Evolutionary conservation across 2,797 vertebrate species (phyloP).

Genomic region (Muraenolepis orangiensis): DNA sequence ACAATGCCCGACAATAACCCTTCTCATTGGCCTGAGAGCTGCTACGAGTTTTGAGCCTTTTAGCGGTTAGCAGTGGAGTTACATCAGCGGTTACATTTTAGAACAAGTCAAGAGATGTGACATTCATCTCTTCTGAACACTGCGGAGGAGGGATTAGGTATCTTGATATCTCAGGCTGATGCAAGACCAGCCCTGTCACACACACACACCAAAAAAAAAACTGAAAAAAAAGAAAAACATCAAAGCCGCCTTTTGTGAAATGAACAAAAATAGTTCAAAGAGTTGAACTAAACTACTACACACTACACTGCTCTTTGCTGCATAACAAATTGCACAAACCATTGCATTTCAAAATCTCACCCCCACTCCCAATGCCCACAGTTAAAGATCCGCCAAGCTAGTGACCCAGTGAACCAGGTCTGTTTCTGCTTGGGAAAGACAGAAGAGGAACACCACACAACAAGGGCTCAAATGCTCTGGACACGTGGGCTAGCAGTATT

Average conservation of each 20-base stretch:
- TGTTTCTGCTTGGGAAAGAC: slow-evolving; percentile 21
- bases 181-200: background rate
- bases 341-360: background rate
- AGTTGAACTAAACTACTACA: background rate
- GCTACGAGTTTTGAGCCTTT: background rate
- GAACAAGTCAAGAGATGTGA: background rate
- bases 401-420: background rate
- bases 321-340: background rate
- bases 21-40: background rate
- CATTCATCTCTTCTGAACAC: background rate
- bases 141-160: background rate
- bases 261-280: background rate
- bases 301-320: background rate
- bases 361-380: background rate
- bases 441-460: slow-evolving; percentile 9
- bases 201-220: background rate
- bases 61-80: background rate
- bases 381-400: background rate
- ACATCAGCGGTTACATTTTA: background rate
- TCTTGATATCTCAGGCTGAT: background rate
- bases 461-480: slow-evolving; percentile 63
- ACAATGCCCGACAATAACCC: background rate
- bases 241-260: background rate
- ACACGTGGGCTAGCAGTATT: slow-evolving; percentile 51
- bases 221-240: no score